Evolutionary conservation across 1,140 invertebrate species (phyloP), one percentile per base, ranked within the genome.

Genomic region (Calephelis virginiensis): DNA sequence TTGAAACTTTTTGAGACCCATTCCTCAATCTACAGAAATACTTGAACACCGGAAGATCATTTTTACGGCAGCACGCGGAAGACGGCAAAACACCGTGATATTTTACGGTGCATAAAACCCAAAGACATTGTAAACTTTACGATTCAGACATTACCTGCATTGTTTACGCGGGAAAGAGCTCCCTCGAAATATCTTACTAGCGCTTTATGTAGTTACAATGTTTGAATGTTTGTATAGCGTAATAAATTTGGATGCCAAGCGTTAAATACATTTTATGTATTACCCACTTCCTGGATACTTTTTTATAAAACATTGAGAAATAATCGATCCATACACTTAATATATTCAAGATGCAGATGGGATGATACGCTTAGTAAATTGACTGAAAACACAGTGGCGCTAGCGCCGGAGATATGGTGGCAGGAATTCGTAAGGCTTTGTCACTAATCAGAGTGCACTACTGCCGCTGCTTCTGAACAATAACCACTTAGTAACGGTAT

Each of bases 81-180:
- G 5, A 28, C 28, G 28, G 56, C 40, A 9, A 7, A 5, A 9
- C 40, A 9, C 40, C 8, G 40, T 9, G 66, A 67, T 81, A 78
- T 81, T 84, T 84, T 81, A 82, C 75, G 80, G 75, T 63, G 69
- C 74, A 82, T 82, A 84, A 82, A 82, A 59, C 61, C 62, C 48
- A 61, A 17, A 53, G 70, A 82, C 80, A 81, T 61, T 82, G 80
- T 82, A 69, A 46, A 60, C 56, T 74, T 76, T 77, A 81, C 74
- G 76, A 69, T 66, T 66, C 61, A 38, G 64, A 61, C 60, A 50
- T 64, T 46, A 63, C 61, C 60, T 66, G 71, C 67, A 74, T 76
- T 78, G 77, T 79, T 78, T 75, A 72, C 69, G 64, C 64, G 61
- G 60, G 63, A 72, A 64, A 63, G 61, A 64, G 63, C 63, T 56